Evolutionary conservation across 2,797 vertebrate genomes (phyloP), one percentile per base, ranked within the genome.

Genomic region (Clarias fuscus): DNA sequence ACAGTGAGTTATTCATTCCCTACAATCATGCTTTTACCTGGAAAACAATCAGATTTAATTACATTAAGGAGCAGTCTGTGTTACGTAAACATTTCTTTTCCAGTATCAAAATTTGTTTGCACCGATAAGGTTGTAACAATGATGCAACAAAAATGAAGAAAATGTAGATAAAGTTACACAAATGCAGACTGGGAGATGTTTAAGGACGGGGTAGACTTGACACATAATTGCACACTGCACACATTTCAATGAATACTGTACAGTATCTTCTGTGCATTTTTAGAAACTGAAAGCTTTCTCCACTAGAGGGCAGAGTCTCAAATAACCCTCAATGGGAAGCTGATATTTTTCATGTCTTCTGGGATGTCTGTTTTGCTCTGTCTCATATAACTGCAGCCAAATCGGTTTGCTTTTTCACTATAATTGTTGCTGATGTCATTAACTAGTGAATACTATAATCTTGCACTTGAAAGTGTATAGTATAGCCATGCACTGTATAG

Each of bases 291-390:
- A 67, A 11, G 7, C 0, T 53, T 18, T 65, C 27, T 30, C 79
- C 62, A 67, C 79, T 67, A 67, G 62, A 82, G 62, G 62, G 79
- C 79, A 82, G 61, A 81, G n/a, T 24, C 40, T 5, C 48, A 48
- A 18, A 65, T 1, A 64, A 17, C 14, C 14, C 33, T 18, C 14
- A 43, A 6, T 64, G 33, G 24, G 20, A 61, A 17, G 20, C 43
- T 43, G 7, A 64, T 37, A 40, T 33, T 18, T 56, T 18, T 56
- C n/a, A 17, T 11, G 7, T 8, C 76, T 64, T 40, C 13, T n/a
- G 15, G 6, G 5, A 33, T 40, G 33, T 61, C 24, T 14, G 24
- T 40, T 79, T 61, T n/a, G 59, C 33, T 62, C 24, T 17, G 20
- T 40, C 11, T 40, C 11, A 62, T n/a, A 17, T 8, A 43, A 48